Conservation (phyloP, 2,888 invertebrate species). For the Nephrotoma guestfalica region DNA sequence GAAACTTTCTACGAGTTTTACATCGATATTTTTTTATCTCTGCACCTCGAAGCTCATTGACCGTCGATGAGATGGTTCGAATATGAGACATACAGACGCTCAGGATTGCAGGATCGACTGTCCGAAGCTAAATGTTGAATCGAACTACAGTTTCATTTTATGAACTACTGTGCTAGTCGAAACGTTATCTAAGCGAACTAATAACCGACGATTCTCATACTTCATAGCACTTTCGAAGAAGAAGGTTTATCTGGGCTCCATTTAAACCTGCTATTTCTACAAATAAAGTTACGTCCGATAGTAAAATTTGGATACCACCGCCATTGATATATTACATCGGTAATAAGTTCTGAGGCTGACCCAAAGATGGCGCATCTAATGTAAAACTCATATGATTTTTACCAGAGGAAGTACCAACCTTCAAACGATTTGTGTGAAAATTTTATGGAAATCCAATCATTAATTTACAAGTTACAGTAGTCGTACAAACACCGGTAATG, state of each 20-base stretch:
- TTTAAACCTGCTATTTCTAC: neutral
- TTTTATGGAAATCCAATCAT: no score
- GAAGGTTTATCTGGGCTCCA: neutral
- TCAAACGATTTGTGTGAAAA: no score
- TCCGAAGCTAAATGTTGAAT: neutral
- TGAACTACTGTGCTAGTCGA: neutral
- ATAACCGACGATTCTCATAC: no score
- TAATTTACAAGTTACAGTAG: no score
- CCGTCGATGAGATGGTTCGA: neutral
- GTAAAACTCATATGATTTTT: no score
- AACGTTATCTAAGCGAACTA: neutral
- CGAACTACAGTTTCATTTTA: neutral
- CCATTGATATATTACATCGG: no score
- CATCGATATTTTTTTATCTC: neutral
- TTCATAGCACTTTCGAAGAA: no score
- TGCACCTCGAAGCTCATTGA: neutral
- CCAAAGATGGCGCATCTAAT: no score
- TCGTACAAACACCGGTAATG: no score
- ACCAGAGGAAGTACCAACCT: no score
- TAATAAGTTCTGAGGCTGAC: no score
- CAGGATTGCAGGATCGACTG: neutral
- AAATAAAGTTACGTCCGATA: neutral
- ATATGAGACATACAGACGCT: neutral
- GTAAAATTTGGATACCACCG: neutral
- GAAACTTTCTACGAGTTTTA: neutral